Conservation (phyloP, 2,113 vertebrate species). For the Scomber scombrus region DNA sequence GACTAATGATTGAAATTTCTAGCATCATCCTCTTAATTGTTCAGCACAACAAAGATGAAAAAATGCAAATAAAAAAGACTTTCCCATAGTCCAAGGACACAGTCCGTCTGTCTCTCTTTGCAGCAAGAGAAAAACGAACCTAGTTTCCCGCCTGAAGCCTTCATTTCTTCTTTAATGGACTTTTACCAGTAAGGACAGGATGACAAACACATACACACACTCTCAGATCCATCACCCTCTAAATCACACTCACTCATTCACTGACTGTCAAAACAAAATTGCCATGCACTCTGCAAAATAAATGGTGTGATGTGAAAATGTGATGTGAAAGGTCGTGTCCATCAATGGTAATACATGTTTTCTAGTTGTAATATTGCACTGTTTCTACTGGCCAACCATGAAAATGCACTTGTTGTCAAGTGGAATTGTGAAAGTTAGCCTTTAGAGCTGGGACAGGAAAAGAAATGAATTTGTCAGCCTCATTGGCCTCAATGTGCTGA, state of each 20-base stretch:
- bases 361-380: background rate
- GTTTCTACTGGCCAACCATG: background rate
- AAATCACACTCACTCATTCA: constrained; percentile 6
- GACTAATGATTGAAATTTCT: background rate
- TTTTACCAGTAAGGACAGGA: constrained; percentile 15
- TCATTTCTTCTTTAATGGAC: constrained; percentile 8
- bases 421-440: too few relatives aligned
- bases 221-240: background rate
- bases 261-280: background rate
- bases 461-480: background rate
- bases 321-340: too few relatives aligned
- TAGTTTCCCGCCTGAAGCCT: background rate
- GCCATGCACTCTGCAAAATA: too few relatives aligned
- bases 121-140: constrained; percentile 10
- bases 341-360: background rate
- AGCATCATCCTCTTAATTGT: background rate
- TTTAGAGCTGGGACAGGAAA: background rate
- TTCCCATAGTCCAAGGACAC: background rate
- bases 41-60: background rate
- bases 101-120: background rate
- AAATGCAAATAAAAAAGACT: background rate
- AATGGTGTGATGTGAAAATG: background rate
- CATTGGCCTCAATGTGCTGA: background rate
- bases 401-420: background rate
- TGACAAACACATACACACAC: constrained; percentile 4